Evolutionary conservation across 2,888 invertebrate species (phyloP).

Genomic region (Poecilus cupreus): DNA sequence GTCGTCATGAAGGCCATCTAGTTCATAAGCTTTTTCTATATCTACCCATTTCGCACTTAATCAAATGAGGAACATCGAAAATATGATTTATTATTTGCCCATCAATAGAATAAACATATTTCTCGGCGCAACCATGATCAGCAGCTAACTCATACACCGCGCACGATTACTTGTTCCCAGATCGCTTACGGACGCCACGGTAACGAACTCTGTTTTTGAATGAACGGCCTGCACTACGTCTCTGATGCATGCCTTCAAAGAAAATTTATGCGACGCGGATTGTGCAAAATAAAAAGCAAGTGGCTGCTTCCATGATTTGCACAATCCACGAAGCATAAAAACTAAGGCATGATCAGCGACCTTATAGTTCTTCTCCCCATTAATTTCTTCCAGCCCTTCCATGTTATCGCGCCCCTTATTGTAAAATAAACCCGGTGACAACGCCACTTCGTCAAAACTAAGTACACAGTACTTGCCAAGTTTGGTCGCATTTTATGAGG

Average conservation of each 20-base stretch:
- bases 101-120: too few relatives aligned
- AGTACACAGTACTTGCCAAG: too few relatives aligned
- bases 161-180: background rate
- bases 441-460: too few relatives aligned
- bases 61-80: background rate
- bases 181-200: background rate
- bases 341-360: constrained; percentile 35
- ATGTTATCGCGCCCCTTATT: too few relatives aligned
- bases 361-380: too few relatives aligned
- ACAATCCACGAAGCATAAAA: constrained; percentile 50
- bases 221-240: background rate
- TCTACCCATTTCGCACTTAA: background rate
- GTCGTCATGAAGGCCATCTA: background rate
- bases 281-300: constrained; percentile 25
- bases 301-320: constrained; percentile 39
- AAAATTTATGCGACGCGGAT: background rate
- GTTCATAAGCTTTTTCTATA: background rate
- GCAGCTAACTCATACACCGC: too few relatives aligned
- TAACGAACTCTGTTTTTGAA: background rate
- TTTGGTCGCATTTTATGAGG: too few relatives aligned
- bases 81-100: too few relatives aligned
- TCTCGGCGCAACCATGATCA: too few relatives aligned
- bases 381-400: too few relatives aligned
- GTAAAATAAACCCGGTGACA: too few relatives aligned
- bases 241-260: background rate